Base-by-base conservation (phyloP, 1,140 invertebrate genomes). In the Leptinotarsa texana region DNA sequence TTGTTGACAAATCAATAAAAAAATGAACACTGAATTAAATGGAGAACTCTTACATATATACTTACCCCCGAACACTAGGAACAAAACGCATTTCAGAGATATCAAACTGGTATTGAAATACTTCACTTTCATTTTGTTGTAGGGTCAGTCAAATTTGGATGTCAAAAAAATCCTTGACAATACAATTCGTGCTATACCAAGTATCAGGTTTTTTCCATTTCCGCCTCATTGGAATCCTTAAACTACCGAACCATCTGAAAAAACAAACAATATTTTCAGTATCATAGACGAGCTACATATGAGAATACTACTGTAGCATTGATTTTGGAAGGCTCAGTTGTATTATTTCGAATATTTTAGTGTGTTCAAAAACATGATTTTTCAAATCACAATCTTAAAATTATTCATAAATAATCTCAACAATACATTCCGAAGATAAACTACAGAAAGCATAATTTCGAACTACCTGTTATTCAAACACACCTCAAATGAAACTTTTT, bases 1-100 rank as follows among this genome's bases (percentile, higher is more conserved):
- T 42, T 42, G 6, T 8, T 42, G 33, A 11, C 8, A 42, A 8
- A 11, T 42, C 33, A 42, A 42, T 42, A 42, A 11, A 42, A 11
- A 42, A 6, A 33, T 33, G 33, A 33, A 33, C 33, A 33, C 11
- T 33, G 33, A 33, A 33, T 33, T 33, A 11, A 33, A 8, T 33
- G 8, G 33, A 33, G 8, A 33, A 33, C 8, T 33, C 33, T 33
- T 0, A 42, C 33, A 42, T 42, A 42, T 57, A 57, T 57, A 76
- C 78, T 83, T 80, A 87, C 87, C 87, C 75, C 87, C 87, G 72
- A 88, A 89, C 78, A 89, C 88, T 48, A 88, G 77, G 78, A 88
- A 89, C 13, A 89, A 80, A 65, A 88, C 84, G 79, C 84, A 87
- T 84, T 88, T 88, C 33, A 89, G 79, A 4, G 88, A 86, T 75